These are phyloP conservation scores for Festucalex cinctus DNA, from an alignment of 2,113 vertebrate genomes.

Conservation along the genomic window DNA sequence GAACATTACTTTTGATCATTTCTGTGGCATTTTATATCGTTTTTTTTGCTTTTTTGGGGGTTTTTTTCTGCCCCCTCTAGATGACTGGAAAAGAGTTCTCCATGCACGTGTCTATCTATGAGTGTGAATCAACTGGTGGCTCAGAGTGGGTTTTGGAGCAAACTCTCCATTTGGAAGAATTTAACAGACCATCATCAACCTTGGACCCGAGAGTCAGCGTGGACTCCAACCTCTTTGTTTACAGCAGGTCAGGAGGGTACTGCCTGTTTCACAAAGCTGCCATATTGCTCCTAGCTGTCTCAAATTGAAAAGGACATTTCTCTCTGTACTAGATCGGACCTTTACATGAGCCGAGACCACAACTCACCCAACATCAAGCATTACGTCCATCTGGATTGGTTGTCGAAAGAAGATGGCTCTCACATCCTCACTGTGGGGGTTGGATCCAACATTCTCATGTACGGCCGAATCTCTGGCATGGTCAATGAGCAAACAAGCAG, in stretches of 20 bases:
- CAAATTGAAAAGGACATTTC: conserved; percentile 22
- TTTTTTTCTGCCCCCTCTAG: too few species aligned
- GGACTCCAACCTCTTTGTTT: conserved; percentile 97
- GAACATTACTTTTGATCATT: not conserved
- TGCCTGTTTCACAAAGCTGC: not conserved
- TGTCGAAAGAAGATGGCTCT: conserved; percentile 98
- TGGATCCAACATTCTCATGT: conserved; percentile 97
- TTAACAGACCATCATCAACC: conserved; percentile 81
- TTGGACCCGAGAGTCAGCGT: conserved; percentile 91
- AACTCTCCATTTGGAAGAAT: conserved; percentile 92
- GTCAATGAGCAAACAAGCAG: conserved; percentile 87
- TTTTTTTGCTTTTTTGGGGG: too few species aligned
- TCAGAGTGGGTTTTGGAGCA: conserved; percentile 98
- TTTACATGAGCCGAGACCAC: conserved; percentile 87
- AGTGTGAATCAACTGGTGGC: conserved; percentile 97
- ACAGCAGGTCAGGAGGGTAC: conserved; percentile 82
- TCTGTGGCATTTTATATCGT: not conserved
- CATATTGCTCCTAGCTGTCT: not conserved
- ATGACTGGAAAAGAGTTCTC: conserved; percentile 81
- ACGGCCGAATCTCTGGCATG: conserved; percentile 91
- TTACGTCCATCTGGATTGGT: conserved; percentile 96
- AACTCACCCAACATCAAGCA: conserved; percentile 90
- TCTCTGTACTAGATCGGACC: conserved; percentile 85
- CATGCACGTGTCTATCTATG: conserved; percentile 98
- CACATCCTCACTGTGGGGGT: conserved; percentile 97